Base-by-base conservation (phyloP, 1,140 invertebrate species). In the Eupeodes corollae region DNA sequence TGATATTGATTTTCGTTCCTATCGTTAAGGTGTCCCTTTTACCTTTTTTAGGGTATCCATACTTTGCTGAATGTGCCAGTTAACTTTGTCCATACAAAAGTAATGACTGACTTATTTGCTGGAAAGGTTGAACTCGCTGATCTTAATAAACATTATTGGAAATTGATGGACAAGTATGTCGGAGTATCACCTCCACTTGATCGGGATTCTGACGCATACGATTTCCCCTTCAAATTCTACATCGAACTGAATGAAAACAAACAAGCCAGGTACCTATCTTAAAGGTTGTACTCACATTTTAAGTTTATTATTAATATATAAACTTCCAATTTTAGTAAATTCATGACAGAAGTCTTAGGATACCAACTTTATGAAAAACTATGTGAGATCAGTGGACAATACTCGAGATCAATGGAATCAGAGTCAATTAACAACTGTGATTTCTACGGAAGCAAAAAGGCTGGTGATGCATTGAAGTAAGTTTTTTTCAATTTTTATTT, bases 61-160 rank as follows among this genome's bases (percentile, higher is more conserved):
- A 67, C 59, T 0, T 50, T 67, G 1, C 48, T 67, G 6, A 63
- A 59, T 34, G 57, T 67, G n/a, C 63, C 63, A 0, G 31, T 56
- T 11, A 62, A 59, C 48, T 67, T 59, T 42, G 61, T 67, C 10
- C 61, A 66, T 43, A 65, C 56, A 11, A 67, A 62, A 45, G 59
- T 67, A 2, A 60, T 66, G 53, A 54, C 58, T n/a, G 63, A 67
- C 26, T 48, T 63, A 2, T 18, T 67, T 0, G 55, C 54, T 11
- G 57, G 59, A 32, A 61, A 59, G 0, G 54, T 66, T 34, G 62
- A 63, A 47, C 63, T 65, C 54, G 62, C 65, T n/a, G 52, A 75
- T 0, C 75, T 74, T 44, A 82, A 81, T 56, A 58, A 57, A 11
- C 69, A 73, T 42, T 81, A 78, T 69, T 81, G 79, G 79, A 57